Percentiles rank a stretch among this genome's conserved stretches.
Conservation (phyloP, 2,113 vertebrate genomes). For the Chaetura pelagica region DNA sequence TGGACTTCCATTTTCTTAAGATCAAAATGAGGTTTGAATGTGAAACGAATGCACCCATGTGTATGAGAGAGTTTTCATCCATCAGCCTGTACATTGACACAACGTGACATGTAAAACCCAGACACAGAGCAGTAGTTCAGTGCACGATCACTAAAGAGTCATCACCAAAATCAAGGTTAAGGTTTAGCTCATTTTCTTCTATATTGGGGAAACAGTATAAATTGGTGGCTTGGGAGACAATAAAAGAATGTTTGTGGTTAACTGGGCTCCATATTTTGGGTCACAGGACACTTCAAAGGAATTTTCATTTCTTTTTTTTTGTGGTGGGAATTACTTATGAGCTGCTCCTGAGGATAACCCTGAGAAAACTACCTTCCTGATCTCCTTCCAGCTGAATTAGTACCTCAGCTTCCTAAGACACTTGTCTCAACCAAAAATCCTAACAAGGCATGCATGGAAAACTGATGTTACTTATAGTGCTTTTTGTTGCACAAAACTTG, state of each 20-base stretch:
- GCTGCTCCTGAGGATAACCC: not conserved
- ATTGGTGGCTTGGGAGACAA: not conserved
- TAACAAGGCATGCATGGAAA: not conserved
- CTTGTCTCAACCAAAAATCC: not conserved
- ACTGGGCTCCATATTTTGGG: not conserved
- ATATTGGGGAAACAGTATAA: not conserved
- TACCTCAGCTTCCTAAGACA: not conserved
- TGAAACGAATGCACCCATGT: not conserved
- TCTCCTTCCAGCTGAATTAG: not conserved
- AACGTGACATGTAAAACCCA: not conserved
- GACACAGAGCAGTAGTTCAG: not conserved
- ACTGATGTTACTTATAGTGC: accelerated
- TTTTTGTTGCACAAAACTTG: not conserved
- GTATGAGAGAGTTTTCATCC: not conserved
- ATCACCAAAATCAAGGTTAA: not conserved
- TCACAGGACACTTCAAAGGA: not conserved
- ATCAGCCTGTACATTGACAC: not conserved
- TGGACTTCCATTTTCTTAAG: not conserved
- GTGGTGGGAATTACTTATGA: not conserved
- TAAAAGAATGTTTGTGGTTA: not conserved
- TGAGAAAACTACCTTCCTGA: not conserved
- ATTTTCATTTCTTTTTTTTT: not conserved
- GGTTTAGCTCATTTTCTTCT: not conserved
- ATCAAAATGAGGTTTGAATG: not conserved
- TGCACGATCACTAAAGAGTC: not conserved